These are phyloP conservation scores for Armadillidium nasatum DNA, from an alignment of 1,140 invertebrate species.

Conservation along the genomic window DNA sequence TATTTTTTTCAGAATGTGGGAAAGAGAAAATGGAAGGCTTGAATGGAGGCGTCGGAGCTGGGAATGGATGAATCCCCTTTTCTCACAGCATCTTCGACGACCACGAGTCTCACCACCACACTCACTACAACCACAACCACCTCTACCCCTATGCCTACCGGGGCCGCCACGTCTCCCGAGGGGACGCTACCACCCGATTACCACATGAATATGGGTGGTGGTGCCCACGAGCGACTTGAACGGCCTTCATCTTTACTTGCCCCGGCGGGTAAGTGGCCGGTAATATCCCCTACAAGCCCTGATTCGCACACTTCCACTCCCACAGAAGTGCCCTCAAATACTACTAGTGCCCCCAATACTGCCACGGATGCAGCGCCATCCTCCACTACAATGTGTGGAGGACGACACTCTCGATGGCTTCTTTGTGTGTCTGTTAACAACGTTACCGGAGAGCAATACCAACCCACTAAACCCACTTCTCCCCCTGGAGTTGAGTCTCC, in stretches of 20 bases:
- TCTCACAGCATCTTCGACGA: not conserved
- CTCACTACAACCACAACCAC: not conserved
- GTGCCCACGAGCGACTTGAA: not conserved
- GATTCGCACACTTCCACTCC: not conserved
- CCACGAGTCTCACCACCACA: not conserved
- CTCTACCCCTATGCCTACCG: not conserved
- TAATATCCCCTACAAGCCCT: not conserved
- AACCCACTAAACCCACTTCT: not conserved
- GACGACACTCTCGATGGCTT: not conserved
- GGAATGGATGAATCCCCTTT: not conserved
- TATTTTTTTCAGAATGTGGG: conserved; percentile 2
- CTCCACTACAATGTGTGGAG: not conserved
- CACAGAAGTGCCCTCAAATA: not conserved
- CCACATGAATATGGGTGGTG: not conserved
- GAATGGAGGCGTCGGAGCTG: not conserved
- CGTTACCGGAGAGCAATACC: not conserved
- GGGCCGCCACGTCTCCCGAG: not conserved
- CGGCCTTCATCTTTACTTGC: not conserved
- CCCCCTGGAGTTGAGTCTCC: not conserved
- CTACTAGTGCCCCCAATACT: not conserved
- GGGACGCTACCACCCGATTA: not conserved
- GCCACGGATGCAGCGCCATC: not conserved
- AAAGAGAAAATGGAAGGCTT: not conserved
- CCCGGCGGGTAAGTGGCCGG: conserved; percentile 4
- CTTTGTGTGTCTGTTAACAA: not conserved